phyloP scores from a whole-genome alignment of 2,113 vertebrate genomes.

The Corynorhinus townsendii region DNA sequence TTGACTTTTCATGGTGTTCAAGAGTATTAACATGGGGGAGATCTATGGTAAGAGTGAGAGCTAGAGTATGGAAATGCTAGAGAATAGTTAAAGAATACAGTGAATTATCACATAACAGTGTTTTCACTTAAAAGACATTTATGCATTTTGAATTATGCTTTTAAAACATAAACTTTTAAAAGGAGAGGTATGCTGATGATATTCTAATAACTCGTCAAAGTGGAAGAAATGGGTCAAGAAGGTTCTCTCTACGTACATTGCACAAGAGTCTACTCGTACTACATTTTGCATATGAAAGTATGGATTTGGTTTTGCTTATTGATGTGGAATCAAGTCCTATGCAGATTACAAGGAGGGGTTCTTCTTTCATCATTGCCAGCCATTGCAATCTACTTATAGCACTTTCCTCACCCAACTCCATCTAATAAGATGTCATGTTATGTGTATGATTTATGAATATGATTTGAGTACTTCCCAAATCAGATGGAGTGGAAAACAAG shows the following conservation, averaged over 20 bases:
- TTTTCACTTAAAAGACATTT: background rate
- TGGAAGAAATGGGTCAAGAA: background rate
- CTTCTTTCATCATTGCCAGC: conserved; percentile 26
- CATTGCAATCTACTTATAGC: background rate
- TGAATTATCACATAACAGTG: background rate
- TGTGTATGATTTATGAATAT: conserved; percentile 40
- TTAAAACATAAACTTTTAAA: conserved; percentile 29
- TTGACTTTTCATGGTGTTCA: background rate
- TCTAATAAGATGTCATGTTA: background rate
- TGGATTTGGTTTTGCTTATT: background rate
- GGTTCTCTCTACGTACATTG: background rate
- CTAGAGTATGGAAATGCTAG: background rate
- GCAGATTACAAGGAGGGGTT: background rate
- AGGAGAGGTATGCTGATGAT: background rate
- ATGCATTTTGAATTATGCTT: background rate
- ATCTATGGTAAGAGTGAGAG: background rate
- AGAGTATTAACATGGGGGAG: background rate
- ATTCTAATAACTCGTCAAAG: background rate
- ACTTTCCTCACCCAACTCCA: background rate
- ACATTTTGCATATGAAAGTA: background rate
- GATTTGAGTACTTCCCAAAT: background rate
- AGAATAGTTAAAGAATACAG: background rate
- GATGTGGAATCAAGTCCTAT: background rate
- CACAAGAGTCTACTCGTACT: background rate
- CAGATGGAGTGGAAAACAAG: background rate